Evolutionary conservation across 2,888 invertebrate genomes (phyloP).

Genomic region (Scaptomyza parva): DNA sequence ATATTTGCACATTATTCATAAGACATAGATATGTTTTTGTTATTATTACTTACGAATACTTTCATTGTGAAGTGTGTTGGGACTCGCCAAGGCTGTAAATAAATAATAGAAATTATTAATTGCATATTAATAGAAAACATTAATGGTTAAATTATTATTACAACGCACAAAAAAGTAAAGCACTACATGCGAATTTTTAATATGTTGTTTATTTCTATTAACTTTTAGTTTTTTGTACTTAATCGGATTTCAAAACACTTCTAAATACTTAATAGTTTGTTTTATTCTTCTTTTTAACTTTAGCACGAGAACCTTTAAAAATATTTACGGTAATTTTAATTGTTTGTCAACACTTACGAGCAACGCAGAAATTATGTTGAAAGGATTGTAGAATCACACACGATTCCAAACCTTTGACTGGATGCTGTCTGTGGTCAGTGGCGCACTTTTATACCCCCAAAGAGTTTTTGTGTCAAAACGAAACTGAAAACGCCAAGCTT

Average conservation of each 20-base stretch:
- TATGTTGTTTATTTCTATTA: background rate
- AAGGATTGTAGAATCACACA: slow-evolving; percentile 84
- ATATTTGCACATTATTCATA: slow-evolving; percentile 45
- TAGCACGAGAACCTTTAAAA: slow-evolving; percentile 29
- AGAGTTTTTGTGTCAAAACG: slow-evolving; percentile 80
- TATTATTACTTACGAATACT: slow-evolving; percentile 86
- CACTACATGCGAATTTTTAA: slow-evolving; percentile 18
- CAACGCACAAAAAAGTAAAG: slow-evolving; percentile 1
- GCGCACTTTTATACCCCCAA: slow-evolving; percentile 85
- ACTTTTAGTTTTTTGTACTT: background rate
- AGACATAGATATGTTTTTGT: slow-evolving; percentile 27
- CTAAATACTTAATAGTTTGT: slow-evolving; percentile 2
- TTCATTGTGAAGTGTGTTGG: slow-evolving; percentile 84
- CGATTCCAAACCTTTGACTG: slow-evolving; percentile 85
- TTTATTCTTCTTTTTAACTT: background rate
- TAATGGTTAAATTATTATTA: background rate
- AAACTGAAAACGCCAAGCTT: slow-evolving; percentile 68
- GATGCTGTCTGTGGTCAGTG: slow-evolving; percentile 85
- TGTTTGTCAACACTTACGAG: slow-evolving; percentile 69
- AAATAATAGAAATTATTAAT: slow-evolving; percentile 44
- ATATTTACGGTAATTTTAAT: slow-evolving; percentile 85
- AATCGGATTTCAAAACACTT: slow-evolving; percentile 14
- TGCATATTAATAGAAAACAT: slow-evolving; percentile 27
- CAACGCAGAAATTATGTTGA: slow-evolving; percentile 64
- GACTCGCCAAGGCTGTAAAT: slow-evolving; percentile 69